phyloP scores from a whole-genome alignment of 2,113 vertebrate genomes.

The Calonectris borealis region DNA sequence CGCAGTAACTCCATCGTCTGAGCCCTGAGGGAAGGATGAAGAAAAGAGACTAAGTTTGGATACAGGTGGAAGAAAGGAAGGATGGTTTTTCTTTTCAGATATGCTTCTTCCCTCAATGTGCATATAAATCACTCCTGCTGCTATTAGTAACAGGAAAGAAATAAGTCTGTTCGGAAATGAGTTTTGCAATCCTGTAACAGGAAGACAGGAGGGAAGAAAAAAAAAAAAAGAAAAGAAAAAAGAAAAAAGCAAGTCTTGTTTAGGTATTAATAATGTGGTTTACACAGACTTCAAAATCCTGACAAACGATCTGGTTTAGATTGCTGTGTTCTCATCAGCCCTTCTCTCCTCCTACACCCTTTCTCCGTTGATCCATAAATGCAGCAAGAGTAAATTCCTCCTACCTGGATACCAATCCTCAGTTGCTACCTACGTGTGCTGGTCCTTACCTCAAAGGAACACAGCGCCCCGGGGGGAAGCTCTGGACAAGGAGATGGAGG shows the following conservation, averaged over 20 bases:
- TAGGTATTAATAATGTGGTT: slow-evolving; percentile 9
- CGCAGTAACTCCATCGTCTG: neutral
- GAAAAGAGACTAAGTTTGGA: neutral
- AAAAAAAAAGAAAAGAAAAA: neutral
- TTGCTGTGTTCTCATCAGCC: neutral
- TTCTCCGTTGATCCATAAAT: neutral
- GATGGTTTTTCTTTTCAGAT: neutral
- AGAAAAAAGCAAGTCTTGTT: neutral
- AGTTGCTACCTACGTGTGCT: neutral
- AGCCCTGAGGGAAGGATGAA: neutral
- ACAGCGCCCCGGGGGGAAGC: rapidly evolving
- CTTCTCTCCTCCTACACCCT: neutral
- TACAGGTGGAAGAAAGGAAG: neutral
- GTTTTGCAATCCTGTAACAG: slow-evolving; percentile 25
- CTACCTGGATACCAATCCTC: neutral
- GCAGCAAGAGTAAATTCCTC: neutral
- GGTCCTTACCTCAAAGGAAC: neutral
- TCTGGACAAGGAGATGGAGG: neutral
- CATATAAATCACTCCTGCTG: slow-evolving; percentile 34
- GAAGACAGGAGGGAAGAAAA: neutral
- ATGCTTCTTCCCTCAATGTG: neutral
- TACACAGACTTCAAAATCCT: slow-evolving; percentile 4
- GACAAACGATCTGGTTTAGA: neutral
- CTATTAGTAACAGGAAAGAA: slow-evolving; percentile 32
- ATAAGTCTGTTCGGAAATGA: slow-evolving; percentile 2